These are phyloP conservation scores for Drosophila malerkotliana DNA, from an alignment of 1,140 invertebrate genomes.

Conservation along the genomic window DNA sequence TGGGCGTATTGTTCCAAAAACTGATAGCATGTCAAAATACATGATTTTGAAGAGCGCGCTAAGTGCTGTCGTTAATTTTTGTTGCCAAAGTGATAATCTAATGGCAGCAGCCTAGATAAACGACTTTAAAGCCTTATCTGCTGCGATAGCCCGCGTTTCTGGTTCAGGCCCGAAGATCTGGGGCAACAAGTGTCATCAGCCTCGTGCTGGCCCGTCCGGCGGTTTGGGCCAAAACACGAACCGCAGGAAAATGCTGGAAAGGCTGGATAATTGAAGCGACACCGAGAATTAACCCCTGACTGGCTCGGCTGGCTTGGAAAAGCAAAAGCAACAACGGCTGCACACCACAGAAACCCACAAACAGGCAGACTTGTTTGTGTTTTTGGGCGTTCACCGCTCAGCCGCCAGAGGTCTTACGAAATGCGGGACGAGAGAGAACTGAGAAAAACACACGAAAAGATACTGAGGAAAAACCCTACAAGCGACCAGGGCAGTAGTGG, in stretches of 20 bases:
- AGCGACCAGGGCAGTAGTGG: constrained; percentile 2
- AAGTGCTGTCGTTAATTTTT: constrained; percentile 23
- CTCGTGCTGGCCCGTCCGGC: neutral
- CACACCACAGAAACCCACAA: constrained; percentile 18
- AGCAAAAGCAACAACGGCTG: neutral
- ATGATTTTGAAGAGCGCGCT: neutral
- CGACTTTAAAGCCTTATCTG: constrained; percentile 3
- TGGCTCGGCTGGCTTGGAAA: constrained; percentile 8
- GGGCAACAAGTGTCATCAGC: constrained; percentile 41
- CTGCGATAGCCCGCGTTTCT: constrained; percentile 2
- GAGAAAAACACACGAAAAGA: constrained; percentile 25
- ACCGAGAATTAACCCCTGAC: constrained; percentile 44
- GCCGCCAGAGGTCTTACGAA: constrained; percentile 46
- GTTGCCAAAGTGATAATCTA: constrained; percentile 32
- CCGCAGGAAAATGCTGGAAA: constrained; percentile 1
- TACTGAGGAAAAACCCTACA: constrained; percentile 30
- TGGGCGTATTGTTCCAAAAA: constrained; percentile 24
- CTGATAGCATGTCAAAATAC: neutral
- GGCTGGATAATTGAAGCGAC: constrained; percentile 37
- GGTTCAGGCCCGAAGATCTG: neutral
- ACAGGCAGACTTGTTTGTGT: constrained; percentile 39
- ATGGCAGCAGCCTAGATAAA: neutral
- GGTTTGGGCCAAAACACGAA: neutral
- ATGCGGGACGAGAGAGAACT: constrained; percentile 27
- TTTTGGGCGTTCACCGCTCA: constrained; percentile 48